phyloP scores from a whole-genome alignment of 2,888 invertebrate species.

The Leucoma salicis region DNA sequence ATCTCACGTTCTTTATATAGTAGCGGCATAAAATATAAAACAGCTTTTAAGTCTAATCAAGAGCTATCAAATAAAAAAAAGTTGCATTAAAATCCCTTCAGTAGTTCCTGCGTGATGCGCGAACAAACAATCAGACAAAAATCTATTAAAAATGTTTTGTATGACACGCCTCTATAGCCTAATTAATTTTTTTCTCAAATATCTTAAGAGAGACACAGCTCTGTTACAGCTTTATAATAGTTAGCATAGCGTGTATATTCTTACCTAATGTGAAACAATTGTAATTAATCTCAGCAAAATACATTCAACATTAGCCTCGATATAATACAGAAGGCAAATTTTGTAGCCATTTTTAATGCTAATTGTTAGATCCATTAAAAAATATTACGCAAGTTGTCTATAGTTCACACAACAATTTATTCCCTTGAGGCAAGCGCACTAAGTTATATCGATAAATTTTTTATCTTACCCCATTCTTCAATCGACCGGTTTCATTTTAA shows the following conservation, averaged over 20 bases:
- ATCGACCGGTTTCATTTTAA: slow-evolving; percentile 34
- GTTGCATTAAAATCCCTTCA: too few relatives aligned
- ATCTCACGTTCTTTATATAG: too few relatives aligned
- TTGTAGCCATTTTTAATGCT: slow-evolving; percentile 2
- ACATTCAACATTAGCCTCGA: not conserved
- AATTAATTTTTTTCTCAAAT: too few relatives aligned
- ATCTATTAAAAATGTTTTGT: too few relatives aligned
- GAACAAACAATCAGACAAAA: too few relatives aligned
- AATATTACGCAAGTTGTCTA: not conserved
- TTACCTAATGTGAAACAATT: not conserved
- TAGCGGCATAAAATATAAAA: too few relatives aligned
- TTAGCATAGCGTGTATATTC: not conserved
- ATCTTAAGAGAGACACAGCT: too few relatives aligned
- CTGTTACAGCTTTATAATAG: too few relatives aligned
- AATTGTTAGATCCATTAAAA: slow-evolving; percentile 8
- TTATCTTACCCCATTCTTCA: slow-evolving; percentile 27
- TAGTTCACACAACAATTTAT: slow-evolving; percentile 12
- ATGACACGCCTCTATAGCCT: too few relatives aligned
- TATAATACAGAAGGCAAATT: not conserved
- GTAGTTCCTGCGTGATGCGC: too few relatives aligned
- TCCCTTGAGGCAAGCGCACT: slow-evolving; percentile 21
- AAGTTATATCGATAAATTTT: slow-evolving; percentile 26
- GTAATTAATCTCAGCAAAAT: not conserved
- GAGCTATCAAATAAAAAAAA: too few relatives aligned
- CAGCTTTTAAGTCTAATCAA: too few relatives aligned